Percentiles rank a stretch among this genome's conserved stretches.
Conservation (phyloP, 2,113 vertebrate genomes). For the Megaleporinus macrocephalus region DNA sequence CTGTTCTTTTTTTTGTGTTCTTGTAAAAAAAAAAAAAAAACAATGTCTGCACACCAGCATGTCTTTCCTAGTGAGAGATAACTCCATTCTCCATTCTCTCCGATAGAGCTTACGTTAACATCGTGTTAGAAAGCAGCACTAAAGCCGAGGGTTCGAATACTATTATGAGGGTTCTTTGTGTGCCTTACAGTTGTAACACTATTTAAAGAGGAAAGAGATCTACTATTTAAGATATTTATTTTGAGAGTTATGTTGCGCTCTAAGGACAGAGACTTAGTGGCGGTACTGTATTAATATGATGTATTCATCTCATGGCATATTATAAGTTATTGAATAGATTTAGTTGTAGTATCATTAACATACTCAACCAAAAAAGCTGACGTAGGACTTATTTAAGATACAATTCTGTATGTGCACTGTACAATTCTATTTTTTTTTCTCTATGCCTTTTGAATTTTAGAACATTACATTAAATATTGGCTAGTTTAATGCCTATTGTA, state of each 20-base stretch:
- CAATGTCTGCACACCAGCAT: constrained; percentile 44
- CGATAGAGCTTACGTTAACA: constrained; percentile 68
- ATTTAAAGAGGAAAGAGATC: constrained; percentile 84
- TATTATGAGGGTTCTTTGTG: constrained; percentile 85
- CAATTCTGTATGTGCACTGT: constrained; percentile 95
- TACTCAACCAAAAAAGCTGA: constrained; percentile 95
- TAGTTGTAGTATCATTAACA: constrained; percentile 89
- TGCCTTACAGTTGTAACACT: constrained; percentile 97
- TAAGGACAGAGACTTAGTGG: constrained; percentile 92
- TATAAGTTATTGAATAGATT: constrained; percentile 98
- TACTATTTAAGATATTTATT: constrained; percentile 97
- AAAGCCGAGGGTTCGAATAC: constrained; percentile 79
- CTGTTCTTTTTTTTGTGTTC: constrained; percentile 23
- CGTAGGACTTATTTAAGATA: constrained; percentile 94
- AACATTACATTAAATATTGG: constrained; percentile 83
- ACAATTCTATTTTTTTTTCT: constrained; percentile 74
- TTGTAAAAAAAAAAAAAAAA: constrained; percentile 14
- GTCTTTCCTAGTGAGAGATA: constrained; percentile 27
- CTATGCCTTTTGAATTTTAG: constrained; percentile 85
- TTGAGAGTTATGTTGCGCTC: constrained; percentile 93
- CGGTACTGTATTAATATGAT: constrained; percentile 95
- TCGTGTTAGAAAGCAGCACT: constrained; percentile 71
- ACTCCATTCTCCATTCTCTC: constrained; percentile 77
- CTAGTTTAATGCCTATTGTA: constrained; percentile 82
- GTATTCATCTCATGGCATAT: constrained; percentile 99